A percentile compares a stretch with the other conserved stretches of the same genome.
phyloP scores from a whole-genome alignment of 2,888 invertebrate species.

The Pyrocoelia pectoralis region DNA sequence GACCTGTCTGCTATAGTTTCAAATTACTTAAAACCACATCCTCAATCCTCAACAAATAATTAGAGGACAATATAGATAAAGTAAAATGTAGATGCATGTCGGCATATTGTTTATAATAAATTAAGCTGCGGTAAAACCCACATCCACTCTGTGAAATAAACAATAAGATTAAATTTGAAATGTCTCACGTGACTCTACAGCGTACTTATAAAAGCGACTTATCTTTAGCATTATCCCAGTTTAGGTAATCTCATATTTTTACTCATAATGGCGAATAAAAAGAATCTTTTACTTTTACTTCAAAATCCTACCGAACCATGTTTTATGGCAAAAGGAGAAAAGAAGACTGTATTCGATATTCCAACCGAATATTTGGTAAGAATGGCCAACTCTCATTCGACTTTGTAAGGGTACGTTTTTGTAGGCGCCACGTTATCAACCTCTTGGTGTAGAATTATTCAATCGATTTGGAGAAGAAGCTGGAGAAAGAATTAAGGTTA shows the following conservation, averaged over 20 bases:
- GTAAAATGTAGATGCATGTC: no score
- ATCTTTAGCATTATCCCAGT: not conserved
- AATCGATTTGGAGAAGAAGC: slow-evolving; percentile 68
- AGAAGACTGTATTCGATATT: slow-evolving; percentile 69
- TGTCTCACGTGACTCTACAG: no score
- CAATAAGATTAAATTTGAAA: not conserved
- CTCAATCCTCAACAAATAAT: no score
- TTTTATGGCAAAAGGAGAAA: slow-evolving; percentile 77
- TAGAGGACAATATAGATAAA: no score
- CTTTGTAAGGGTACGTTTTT: slow-evolving; percentile 9
- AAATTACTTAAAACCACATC: no score
- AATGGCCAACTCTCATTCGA: not conserved
- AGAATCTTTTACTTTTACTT: slow-evolving; percentile 70
- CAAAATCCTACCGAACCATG: slow-evolving; percentile 80
- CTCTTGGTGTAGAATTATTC: slow-evolving; percentile 66
- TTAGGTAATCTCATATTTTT: no score
- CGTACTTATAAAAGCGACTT: not conserved
- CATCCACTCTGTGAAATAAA: not conserved
- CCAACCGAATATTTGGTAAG: slow-evolving; percentile 70
- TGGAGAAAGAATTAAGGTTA: slow-evolving; percentile 63
- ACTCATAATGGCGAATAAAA: slow-evolving; percentile 50
- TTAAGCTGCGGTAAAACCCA: not conserved
- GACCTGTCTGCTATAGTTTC: no score
- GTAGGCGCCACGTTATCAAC: slow-evolving; percentile 64
- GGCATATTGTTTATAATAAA: no score